Evolutionary conservation across 2,888 invertebrate species (phyloP).

Genomic region (Amorpha juglandis): DNA sequence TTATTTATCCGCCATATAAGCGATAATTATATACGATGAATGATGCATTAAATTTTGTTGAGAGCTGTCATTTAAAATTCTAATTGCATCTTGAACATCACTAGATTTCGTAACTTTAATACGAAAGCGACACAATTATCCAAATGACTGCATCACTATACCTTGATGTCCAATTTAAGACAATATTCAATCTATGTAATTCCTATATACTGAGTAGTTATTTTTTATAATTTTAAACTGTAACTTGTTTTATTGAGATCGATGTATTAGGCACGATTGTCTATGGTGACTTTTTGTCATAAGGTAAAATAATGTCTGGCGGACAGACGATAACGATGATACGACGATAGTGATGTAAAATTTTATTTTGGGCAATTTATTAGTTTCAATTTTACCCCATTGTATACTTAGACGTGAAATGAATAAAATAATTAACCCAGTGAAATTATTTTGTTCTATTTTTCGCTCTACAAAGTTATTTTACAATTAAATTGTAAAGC

Average conservation of each 20-base stretch:
- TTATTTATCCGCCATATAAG: neutral
- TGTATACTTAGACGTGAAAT: no score
- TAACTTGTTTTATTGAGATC: conserved; percentile 1
- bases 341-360: no score
- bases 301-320: no score
- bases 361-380: no score
- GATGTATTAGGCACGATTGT: neutral
- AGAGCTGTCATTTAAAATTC: neutral
- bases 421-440: no score
- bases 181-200: conserved; percentile 63
- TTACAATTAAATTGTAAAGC: neutral
- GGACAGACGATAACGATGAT: no score
- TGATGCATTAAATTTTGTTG: neutral
- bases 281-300: neutral
- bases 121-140: conserved; percentile 30
- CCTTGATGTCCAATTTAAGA: conserved; percentile 61
- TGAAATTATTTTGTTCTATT: neutral
- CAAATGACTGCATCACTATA: conserved; percentile 16
- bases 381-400: no score
- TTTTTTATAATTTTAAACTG: conserved; percentile 24
- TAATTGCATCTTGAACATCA: neutral
- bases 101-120: neutral
- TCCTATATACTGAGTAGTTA: conserved; percentile 60
- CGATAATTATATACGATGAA: no score
- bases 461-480: neutral